Evolutionary conservation across 2,113 vertebrate species (phyloP), one percentile per base, ranked within the genome.

Genomic region (Pluvianellus socialis): DNA sequence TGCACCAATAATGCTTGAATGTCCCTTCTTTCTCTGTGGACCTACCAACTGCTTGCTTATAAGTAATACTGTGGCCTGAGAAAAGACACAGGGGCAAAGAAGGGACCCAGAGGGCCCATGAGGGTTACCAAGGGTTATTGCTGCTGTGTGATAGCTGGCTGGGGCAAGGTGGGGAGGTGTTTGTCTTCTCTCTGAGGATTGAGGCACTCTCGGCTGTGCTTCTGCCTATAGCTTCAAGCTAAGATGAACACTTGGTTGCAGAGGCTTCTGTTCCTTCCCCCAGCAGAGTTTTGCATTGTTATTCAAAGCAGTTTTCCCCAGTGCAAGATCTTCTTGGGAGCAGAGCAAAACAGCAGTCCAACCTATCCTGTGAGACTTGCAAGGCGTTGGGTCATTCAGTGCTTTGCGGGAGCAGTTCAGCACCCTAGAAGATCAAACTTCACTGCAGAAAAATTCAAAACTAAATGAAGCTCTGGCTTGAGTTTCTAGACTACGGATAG

Each of bases 371-470:
- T 1, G 9, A 79, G 19, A 9, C 35, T 59, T 62, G 38, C 22
- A 67, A 55, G 6, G 3, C 18, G 92, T 74, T 56, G 33, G 22
- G 15, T 12, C 18, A 24, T 58, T 79, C 26, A 73, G 3, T 5
- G 27, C 1, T 88, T 72, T 20, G 20, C 21, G 73, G 32, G 47
- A 89, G 6, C 9, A 70, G 16, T 72, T 66, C 50, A 83, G 32
- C 21, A 52, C 23, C 5, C 7, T 11, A 30, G 63, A 86, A 86
- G 38, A 76, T 71, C 1, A 15, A 59, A 77, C 24, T 62, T 73
- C 33, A 79, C 16, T 40, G 52, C 15, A 73, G 56, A 77, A 94
- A 92, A 94, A 44, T 21, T 62, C 13, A 62, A 32, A 93, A 90
- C 10, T 74, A 67, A 55, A 77, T 59, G 9, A 95, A 84, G 12